Percentiles rank a stretch among this genome's conserved stretches.
Conservation (phyloP, 2,113 vertebrate genomes). For the Anarrhichthys ocellatus region DNA sequence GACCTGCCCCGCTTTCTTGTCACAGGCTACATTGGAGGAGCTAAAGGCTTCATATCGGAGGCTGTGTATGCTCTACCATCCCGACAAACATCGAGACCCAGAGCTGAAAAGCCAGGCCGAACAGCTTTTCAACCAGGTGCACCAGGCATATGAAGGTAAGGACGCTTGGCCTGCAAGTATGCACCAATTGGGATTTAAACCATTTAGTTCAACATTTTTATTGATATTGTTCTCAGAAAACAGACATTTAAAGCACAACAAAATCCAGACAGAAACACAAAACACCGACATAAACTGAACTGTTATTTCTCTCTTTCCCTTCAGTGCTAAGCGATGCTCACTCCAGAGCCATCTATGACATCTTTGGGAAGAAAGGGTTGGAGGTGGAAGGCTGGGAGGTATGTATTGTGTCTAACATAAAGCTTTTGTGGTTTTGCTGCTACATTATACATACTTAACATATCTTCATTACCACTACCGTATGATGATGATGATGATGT, state of each 20-base stretch:
- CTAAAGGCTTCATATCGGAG: slow-evolving; percentile 94
- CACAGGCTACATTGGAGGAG: slow-evolving; percentile 93
- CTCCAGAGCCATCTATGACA: slow-evolving; percentile 97
- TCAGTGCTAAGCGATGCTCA: slow-evolving; percentile 95
- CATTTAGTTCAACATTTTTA: background rate
- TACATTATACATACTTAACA: background rate
- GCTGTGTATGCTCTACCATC: slow-evolving; percentile 97
- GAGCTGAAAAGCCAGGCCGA: slow-evolving; percentile 94
- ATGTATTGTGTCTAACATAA: slow-evolving; percentile 58
- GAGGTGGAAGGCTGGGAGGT: slow-evolving; percentile 99
- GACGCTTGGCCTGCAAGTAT: background rate
- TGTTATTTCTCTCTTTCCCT: background rate
- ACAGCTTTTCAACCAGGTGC: slow-evolving; percentile 93
- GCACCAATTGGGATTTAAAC: background rate
- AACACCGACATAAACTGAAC: background rate
- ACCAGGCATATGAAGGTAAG: slow-evolving; percentile 95
- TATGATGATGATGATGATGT: slow-evolving; percentile 8
- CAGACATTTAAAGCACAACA: background rate
- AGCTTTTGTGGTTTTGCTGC: background rate
- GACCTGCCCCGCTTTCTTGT: background rate
- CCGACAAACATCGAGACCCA: slow-evolving; percentile 96
- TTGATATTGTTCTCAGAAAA: background rate
- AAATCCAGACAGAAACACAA: background rate
- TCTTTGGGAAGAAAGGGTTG: slow-evolving; percentile 96
- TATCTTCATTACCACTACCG: background rate